Evolutionary conservation across 2,113 vertebrate species (phyloP).

Genomic region (Tautogolabrus adspersus): DNA sequence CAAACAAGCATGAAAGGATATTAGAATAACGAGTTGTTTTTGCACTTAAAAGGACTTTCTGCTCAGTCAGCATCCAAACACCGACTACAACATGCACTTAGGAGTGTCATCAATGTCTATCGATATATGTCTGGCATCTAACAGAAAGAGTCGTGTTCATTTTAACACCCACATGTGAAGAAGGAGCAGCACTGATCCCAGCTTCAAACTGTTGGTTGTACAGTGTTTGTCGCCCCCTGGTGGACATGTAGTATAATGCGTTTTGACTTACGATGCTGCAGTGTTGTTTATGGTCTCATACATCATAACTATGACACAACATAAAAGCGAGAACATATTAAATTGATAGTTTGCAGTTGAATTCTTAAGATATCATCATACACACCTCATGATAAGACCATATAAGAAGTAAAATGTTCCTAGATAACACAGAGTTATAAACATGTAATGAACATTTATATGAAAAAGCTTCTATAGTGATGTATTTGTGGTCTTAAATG

Average conservation of each 20-base stretch:
- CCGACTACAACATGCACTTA: background rate
- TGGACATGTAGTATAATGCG: slow-evolving; percentile 18
- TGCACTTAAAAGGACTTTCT: no score
- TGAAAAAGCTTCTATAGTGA: background rate
- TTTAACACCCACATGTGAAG: background rate
- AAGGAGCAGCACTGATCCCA: slow-evolving; percentile 3
- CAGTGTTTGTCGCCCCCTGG: slow-evolving; percentile 65
- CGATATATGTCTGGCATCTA: background rate
- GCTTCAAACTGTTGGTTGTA: background rate
- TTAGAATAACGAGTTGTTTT: no score
- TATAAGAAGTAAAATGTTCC: background rate
- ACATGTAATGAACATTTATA: background rate
- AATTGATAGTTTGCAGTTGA: background rate
- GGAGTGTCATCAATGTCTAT: background rate
- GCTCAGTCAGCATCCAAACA: background rate
- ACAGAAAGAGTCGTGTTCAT: background rate
- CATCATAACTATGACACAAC: slow-evolving; percentile 3
- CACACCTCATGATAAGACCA: background rate
- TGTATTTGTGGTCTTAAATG: background rate
- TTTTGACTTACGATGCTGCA: slow-evolving; percentile 54
- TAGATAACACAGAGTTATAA: background rate
- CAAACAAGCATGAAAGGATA: background rate
- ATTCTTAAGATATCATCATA: background rate
- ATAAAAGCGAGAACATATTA: background rate
- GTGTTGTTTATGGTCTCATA: slow-evolving; percentile 33